phyloP scores from a whole-genome alignment of 1,140 invertebrate species.

The Dryas iulia region DNA sequence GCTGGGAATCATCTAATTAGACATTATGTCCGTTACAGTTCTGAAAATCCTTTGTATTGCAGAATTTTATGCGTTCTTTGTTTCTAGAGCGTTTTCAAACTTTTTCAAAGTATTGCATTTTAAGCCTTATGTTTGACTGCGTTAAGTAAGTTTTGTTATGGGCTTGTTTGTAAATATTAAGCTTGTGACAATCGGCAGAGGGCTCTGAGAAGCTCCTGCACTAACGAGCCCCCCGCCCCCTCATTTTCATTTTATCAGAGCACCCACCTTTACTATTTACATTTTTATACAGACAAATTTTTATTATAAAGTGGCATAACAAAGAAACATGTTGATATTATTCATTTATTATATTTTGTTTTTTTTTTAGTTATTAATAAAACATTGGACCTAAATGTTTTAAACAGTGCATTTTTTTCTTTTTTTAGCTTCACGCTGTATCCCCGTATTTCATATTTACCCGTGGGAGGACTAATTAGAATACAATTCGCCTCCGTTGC shows the following conservation, averaged over 20 bases:
- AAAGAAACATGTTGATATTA: background rate
- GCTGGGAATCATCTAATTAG: conserved; percentile 66
- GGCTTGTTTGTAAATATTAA: conserved; percentile 47
- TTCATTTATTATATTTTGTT: too few species aligned
- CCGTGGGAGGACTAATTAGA: too few species aligned
- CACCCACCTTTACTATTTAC: conserved; percentile 29
- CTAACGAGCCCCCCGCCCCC: conserved; percentile 63
- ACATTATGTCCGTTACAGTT: conserved; percentile 68
- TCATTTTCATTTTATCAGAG: conserved; percentile 68
- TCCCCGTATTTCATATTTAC: too few species aligned
- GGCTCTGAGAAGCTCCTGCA: conserved; percentile 46
- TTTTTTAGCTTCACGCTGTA: too few species aligned
- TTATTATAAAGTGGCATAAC: conserved; percentile 16
- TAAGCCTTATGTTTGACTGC: conserved; percentile 29
- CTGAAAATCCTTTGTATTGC: conserved; percentile 70
- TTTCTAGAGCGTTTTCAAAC: conserved; percentile 53
- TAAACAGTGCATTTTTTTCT: too few species aligned
- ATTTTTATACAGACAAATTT: conserved; percentile 13
- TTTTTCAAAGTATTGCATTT: conserved; percentile 23
- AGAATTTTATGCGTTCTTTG: conserved; percentile 70
- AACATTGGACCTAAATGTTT: too few species aligned
- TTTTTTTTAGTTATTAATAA: too few species aligned
- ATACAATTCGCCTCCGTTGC: too few species aligned
- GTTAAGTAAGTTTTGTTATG: conserved; percentile 40
- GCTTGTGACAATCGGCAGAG: conserved; percentile 59